Evolutionary conservation across 2,797 vertebrate genomes (phyloP).

Genomic region (Octomys mimax): DNA sequence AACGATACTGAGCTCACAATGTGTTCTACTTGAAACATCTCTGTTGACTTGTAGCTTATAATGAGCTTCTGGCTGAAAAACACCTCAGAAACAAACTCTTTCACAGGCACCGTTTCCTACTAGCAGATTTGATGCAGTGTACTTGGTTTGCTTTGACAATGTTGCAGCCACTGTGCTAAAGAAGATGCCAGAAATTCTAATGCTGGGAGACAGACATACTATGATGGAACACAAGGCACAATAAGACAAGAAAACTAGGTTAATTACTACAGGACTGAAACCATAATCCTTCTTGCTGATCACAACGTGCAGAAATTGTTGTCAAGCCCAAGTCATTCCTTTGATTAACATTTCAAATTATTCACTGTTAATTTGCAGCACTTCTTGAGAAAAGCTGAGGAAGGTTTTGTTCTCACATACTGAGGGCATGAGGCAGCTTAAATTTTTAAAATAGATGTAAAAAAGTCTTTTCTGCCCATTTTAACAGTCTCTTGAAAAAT

Average conservation of each 20-base stretch:
- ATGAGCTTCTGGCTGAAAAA: not conserved
- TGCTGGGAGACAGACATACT: not conserved
- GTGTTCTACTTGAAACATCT: not conserved
- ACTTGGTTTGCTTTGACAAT: slow-evolving; percentile 2
- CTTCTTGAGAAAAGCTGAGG: slow-evolving; percentile 18
- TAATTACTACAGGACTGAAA: not conserved
- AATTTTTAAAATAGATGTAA: slow-evolving; percentile 21
- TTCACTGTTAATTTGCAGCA: not conserved
- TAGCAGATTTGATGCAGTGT: not conserved
- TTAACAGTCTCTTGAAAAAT: slow-evolving; percentile 38
- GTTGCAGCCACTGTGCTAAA: slow-evolving; percentile 20
- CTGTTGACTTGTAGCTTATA: slow-evolving; percentile 6
- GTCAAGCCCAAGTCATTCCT: not conserved
- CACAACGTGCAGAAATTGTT: not conserved
- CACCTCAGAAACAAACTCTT: not conserved
- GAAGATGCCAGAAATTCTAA: slow-evolving; percentile 41
- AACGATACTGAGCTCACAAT: slow-evolving; percentile 30
- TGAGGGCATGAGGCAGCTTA: slow-evolving; percentile 7
- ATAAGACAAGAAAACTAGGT: not conserved
- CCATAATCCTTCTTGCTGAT: not conserved
- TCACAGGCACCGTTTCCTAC: not conserved
- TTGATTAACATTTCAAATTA: slow-evolving; percentile 50
- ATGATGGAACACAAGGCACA: not conserved
- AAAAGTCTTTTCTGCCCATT: not conserved
- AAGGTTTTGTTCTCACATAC: not conserved